Conservation (phyloP, 2,888 invertebrate species). For the Ellobium chinense region DNA sequence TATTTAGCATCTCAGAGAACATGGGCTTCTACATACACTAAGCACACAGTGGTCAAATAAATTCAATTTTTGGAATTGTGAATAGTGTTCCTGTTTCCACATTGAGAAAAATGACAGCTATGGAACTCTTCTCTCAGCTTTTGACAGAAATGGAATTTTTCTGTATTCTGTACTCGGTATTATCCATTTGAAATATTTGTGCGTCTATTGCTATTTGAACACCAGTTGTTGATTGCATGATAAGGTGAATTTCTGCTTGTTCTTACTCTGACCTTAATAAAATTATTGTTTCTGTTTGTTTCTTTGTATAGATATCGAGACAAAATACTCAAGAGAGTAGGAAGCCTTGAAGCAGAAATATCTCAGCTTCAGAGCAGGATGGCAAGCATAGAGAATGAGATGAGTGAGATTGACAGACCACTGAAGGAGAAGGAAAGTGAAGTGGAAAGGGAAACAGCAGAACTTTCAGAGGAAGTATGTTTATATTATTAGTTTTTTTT, state of each 20-base stretch:
- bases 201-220: no score
- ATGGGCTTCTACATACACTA: no score
- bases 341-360: neutral
- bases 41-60: no score
- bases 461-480: neutral
- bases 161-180: no score
- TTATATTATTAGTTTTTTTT: neutral
- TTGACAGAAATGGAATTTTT: no score
- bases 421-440: slow-evolving; percentile 4
- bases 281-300: neutral
- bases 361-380: neutral
- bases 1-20: no score
- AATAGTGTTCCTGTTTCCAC: no score
- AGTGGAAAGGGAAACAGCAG: neutral
- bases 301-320: neutral
- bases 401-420: neutral
- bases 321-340: neutral
- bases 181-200: no score
- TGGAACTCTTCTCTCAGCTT: no score
- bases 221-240: neutral
- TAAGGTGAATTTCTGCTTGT: neutral
- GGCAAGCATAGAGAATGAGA: neutral
- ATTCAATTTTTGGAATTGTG: no score
- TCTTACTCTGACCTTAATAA: no score
- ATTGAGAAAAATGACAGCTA: no score